A percentile compares a stretch with the other conserved stretches of the same genome.
phyloP scores from a whole-genome alignment of 1,140 invertebrate genomes.

The Cydia splendana region DNA sequence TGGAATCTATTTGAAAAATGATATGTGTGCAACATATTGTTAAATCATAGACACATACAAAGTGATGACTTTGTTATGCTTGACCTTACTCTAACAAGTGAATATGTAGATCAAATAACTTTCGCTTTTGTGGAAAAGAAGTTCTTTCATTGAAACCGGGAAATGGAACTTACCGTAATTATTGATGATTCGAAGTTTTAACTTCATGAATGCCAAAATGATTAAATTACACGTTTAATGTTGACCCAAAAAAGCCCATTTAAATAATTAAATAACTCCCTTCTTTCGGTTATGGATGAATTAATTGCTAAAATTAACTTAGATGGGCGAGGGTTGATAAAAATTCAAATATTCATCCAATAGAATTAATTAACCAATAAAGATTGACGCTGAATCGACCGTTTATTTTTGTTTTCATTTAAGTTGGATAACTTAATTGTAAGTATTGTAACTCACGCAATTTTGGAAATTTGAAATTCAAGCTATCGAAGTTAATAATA shows the following conservation, averaged over 20 bases:
- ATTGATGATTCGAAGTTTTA: not conserved
- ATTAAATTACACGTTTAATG: constrained; percentile 48
- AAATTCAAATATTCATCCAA: constrained; percentile 51
- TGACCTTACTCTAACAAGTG: too few species aligned
- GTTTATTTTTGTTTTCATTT: constrained; percentile 33
- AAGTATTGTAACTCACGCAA: not conserved
- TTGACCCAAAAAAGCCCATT: constrained; percentile 45
- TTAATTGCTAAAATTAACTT: constrained; percentile 37
- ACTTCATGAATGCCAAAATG: not conserved
- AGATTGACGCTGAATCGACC: constrained; percentile 9
- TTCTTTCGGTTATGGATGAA: constrained; percentile 35
- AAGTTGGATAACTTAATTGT: constrained; percentile 27
- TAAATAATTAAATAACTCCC: constrained; percentile 49
- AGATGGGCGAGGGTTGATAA: constrained; percentile 42
- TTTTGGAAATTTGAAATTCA: constrained; percentile 10
- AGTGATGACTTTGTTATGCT: too few species aligned
- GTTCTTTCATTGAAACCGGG: too few species aligned
- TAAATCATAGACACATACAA: too few species aligned
- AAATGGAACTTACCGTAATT: too few species aligned
- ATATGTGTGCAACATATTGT: too few species aligned
- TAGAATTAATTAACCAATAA: constrained; percentile 38
- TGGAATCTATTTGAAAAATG: too few species aligned
- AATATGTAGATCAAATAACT: too few species aligned
- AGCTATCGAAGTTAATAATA: not conserved
- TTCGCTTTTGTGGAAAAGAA: too few species aligned